Evolutionary conservation across 2,113 vertebrate species (phyloP), one percentile per base, ranked within the genome.

Genomic region (Campylorhamphus procurvoides): DNA sequence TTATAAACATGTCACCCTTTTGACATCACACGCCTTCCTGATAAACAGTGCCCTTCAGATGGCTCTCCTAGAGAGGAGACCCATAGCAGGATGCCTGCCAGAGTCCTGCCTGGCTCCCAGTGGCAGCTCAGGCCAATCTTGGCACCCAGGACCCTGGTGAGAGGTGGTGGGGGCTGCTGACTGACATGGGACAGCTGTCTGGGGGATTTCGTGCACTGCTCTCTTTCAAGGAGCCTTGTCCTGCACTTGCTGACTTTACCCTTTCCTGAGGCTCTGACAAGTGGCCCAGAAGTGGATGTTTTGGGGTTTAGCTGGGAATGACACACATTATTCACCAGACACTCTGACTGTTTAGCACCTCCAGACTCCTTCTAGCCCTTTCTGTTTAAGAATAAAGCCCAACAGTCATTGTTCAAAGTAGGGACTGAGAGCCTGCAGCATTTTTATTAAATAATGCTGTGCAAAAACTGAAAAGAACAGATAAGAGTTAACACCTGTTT

Each of bases 301-400:
- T 74, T 90, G 20, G 46, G 35, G 22, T 83, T 71, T 69, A 86
- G 42, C 50, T 60, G 64, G 46, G 68, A 91, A 73, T 59, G 27
- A 71, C 16, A 79, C 46, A 7, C 40, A 79, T 89, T 84, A 75
- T 82, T 92, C 83, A 91, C 68, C 50, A 87, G 71, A 7, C 3
- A 88, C 11, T 83, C 73, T 3, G 8, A 59, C 23, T 91, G 44
- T 74, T 74, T 84, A 78, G 78, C 49, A 92, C 80, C 88, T 91
- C 71, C 68, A 91, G 62, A 90, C 53, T 94, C 71, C 72, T 93
- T 46, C 55, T 1, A 60, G 86, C 72, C 95, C 52, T 84, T 96
- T 86, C 76, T 60, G 82, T 92, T 95, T 86, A 76, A 95, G 89
- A 95, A 92, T 69, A 94, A 96, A 93, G 78, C 73, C 58, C 60